Percentiles rank a stretch among this genome's conserved stretches.
Conservation (phyloP, 92 coral and sea anemone genomes). For the Zoanthus solanderi region DNA sequence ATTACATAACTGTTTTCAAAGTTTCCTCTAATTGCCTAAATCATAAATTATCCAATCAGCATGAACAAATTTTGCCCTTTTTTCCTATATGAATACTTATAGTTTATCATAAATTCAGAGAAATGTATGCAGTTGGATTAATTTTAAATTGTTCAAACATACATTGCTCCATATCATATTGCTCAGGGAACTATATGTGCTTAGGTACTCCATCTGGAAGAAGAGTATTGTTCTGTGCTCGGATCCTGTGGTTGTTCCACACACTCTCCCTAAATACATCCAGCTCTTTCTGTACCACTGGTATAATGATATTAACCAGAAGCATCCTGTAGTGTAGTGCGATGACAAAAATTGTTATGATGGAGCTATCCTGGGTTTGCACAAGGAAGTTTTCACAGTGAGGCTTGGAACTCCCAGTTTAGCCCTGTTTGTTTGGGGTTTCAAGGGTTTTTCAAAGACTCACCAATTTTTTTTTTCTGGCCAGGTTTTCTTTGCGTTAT, state of each 20-base stretch:
- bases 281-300: constrained; percentile 33
- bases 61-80: neutral
- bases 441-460: neutral
- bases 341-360: neutral
- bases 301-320: constrained; percentile 4
- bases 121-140: constrained; percentile 19
- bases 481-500: neutral
- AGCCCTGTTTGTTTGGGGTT: constrained; percentile 3
- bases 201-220: constrained; percentile 21
- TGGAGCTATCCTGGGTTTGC: constrained; percentile 5
- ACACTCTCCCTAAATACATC: constrained; percentile 22
- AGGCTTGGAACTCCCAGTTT: neutral
- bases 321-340: constrained; percentile 16
- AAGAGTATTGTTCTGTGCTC: constrained; percentile 21
- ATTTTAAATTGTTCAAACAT: neutral
- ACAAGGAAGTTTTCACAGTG: constrained; percentile 17
- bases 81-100: neutral
- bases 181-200: constrained; percentile 16
- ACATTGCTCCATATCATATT: constrained; percentile 23
- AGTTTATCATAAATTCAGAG: neutral
- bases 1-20: neutral
- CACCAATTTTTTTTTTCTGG: neutral
- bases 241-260: constrained; percentile 25
- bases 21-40: neutral
- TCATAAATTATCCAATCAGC: neutral